Evolutionary conservation across 1,140 invertebrate species (phyloP).

Genomic region (Oedothorax gibbosus): DNA sequence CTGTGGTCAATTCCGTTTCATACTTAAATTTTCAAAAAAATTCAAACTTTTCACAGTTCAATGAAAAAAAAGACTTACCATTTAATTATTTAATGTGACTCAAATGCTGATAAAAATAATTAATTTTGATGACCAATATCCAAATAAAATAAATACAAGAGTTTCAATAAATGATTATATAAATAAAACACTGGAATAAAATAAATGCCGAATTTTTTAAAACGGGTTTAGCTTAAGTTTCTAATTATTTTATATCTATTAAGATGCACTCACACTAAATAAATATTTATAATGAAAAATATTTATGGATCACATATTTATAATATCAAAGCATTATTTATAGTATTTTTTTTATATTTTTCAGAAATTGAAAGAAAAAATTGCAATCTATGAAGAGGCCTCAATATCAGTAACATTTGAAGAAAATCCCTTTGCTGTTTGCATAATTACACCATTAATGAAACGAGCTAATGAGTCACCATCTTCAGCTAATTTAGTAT

Average conservation of each 20-base stretch:
- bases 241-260: not conserved
- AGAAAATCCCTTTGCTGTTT: conserved; percentile 22
- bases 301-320: not conserved
- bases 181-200: not conserved
- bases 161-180: not conserved
- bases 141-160: not conserved
- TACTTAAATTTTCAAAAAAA: too few species aligned
- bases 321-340: too few species aligned
- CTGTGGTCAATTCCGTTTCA: too few species aligned
- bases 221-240: not conserved
- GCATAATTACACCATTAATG: conserved; percentile 14
- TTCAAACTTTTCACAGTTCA: too few species aligned
- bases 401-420: too few species aligned
- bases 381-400: not conserved
- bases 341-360: not conserved
- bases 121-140: too few species aligned
- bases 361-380: conserved; percentile 23
- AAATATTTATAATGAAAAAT: not conserved
- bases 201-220: not conserved
- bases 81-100: too few species aligned
- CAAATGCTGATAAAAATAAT: too few species aligned
- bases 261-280: not conserved
- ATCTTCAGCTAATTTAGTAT: too few species aligned
- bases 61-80: too few species aligned
- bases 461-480: not conserved